A percentile compares a stretch with the other conserved stretches of the same genome.
phyloP scores from a whole-genome alignment of 2,888 invertebrate species.

The Anaspis maculata region DNA sequence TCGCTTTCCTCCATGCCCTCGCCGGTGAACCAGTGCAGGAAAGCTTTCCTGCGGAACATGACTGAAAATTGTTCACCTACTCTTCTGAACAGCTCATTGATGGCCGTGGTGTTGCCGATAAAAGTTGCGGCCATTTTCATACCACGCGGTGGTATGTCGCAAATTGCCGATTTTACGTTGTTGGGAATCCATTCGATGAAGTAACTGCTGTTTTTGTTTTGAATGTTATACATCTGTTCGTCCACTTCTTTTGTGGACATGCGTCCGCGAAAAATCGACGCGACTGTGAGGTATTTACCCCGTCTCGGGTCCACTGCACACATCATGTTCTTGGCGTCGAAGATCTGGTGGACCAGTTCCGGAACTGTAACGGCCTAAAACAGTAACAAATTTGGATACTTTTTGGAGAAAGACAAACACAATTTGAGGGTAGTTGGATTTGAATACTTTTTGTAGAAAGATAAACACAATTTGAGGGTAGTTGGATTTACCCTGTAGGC shows the following conservation, averaged over 20 bases:
- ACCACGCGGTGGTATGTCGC: constrained; percentile 63
- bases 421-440: no score
- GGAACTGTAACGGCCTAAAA: constrained; percentile 68
- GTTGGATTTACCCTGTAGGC: no score
- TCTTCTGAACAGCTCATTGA: constrained; percentile 71
- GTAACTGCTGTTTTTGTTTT: constrained; percentile 62
- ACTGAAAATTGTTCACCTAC: constrained; percentile 46
- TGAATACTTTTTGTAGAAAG: no score
- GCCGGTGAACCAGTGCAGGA: constrained; percentile 70
- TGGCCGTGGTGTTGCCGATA: constrained; percentile 54
- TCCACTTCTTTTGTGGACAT: constrained; percentile 58
- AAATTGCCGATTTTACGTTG: constrained; percentile 64
- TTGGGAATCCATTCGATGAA: constrained; percentile 60
- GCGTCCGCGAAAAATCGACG: constrained; percentile 69
- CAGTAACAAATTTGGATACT: no score
- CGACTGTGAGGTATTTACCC: constrained; percentile 71
- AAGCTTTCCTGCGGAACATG: constrained; percentile 65
- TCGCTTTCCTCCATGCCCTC: constrained; percentile 69
- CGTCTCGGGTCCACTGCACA: constrained; percentile 79
- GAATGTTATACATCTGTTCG: constrained; percentile 56
- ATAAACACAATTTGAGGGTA: no score
- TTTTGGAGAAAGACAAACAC: no score
- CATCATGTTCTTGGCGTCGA: constrained; percentile 84
- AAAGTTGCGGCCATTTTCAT: constrained; percentile 61
- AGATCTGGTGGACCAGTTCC: constrained; percentile 71